These are phyloP conservation scores for Myrmecobius fasciatus DNA, from an alignment of 2,113 vertebrate genomes.

Conservation along the genomic window DNA sequence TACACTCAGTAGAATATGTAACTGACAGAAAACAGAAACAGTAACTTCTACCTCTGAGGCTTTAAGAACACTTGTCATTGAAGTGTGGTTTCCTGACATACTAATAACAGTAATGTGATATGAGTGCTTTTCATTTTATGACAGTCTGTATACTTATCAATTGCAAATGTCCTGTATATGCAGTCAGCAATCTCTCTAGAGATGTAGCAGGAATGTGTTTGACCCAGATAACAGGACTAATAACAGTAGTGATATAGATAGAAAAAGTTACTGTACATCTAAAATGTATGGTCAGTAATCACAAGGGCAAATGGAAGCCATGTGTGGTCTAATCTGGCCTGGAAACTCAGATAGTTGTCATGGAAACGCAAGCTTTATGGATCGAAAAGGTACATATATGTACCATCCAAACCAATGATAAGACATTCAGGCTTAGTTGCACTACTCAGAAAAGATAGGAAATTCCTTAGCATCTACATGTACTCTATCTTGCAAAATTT, in stretches of 20 bases:
- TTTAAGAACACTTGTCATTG: background rate
- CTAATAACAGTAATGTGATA: slow-evolving; percentile 5
- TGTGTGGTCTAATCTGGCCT: background rate
- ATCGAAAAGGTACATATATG: background rate
- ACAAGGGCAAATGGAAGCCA: background rate
- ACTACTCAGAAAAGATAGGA: background rate
- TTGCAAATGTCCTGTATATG: slow-evolving; percentile 14
- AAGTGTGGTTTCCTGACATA: background rate
- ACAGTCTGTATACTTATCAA: slow-evolving; percentile 45
- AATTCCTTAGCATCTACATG: background rate
- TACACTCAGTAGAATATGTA: too few species aligned
- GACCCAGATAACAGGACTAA: slow-evolving; percentile 30
- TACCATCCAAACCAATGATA: background rate
- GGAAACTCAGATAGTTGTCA: background rate
- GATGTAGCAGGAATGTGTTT: slow-evolving; percentile 6
- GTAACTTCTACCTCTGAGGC: background rate
- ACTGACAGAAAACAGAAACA: too few species aligned
- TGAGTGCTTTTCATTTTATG: slow-evolving; percentile 36
- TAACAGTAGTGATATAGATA: background rate
- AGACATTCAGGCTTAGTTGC: background rate
- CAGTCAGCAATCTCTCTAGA: slow-evolving; percentile 37
- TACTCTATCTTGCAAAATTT: background rate
- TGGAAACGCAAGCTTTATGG: background rate
- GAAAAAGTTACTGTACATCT: slow-evolving; percentile 41
- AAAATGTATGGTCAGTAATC: background rate